phyloP scores from a whole-genome alignment of 2,888 invertebrate species.

The Homarus gammarus region DNA sequence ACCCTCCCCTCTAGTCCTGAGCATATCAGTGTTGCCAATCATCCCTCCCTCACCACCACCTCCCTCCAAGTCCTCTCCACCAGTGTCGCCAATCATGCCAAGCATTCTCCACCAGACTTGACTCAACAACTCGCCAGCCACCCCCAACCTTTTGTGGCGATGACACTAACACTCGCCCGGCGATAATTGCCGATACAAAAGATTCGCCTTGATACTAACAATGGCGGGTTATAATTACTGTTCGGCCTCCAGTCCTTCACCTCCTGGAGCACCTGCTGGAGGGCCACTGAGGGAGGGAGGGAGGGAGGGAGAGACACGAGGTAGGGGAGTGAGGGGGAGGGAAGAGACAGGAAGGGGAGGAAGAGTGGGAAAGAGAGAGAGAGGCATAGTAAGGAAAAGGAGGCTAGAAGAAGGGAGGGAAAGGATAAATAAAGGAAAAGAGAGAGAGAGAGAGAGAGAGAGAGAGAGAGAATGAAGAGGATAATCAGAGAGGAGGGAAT shows the following conservation, averaged over 20 bases:
- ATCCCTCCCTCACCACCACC: constrained; percentile 1
- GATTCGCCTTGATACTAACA: too few relatives aligned
- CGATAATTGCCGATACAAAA: neutral
- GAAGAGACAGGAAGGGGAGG: neutral
- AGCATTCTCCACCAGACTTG: neutral
- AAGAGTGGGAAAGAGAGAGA: neutral
- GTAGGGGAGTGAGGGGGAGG: too few relatives aligned
- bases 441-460: neutral
- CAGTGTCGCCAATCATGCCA: constrained; percentile 44
- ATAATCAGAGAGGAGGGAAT: neutral
- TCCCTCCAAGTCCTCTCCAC: constrained; percentile 13
- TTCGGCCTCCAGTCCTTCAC: too few relatives aligned
- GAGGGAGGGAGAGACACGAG: neutral
- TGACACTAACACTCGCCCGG: neutral
- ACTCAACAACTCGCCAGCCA: too few relatives aligned
- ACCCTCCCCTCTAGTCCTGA: constrained; percentile 35
- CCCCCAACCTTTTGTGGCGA: too few relatives aligned
- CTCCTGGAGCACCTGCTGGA: neutral
- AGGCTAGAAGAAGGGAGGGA: neutral
- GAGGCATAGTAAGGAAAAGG: neutral
- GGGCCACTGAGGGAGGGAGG: constrained; percentile 9
- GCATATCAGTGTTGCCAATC: constrained; percentile 47
- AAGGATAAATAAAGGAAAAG: neutral
- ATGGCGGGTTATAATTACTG: too few relatives aligned
- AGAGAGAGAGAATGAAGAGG: neutral